These are phyloP conservation scores for Hoplodrina blanda DNA, from an alignment of 2,888 invertebrate genomes.

Conservation along the genomic window DNA sequence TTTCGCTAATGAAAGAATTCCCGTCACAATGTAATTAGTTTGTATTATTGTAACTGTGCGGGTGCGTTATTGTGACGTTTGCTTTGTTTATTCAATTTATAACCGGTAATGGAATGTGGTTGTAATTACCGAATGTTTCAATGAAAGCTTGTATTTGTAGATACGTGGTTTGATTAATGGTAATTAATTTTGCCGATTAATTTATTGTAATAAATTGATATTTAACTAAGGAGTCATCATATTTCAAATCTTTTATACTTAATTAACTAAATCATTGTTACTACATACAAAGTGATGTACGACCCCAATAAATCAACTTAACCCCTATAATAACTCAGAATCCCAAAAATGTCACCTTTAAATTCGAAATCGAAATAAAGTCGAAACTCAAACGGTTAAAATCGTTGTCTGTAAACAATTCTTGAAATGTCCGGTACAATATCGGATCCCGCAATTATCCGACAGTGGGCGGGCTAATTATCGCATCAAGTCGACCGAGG, in stretches of 20 bases:
- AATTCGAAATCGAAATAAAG: conserved; percentile 37
- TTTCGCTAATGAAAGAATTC: conserved; percentile 67
- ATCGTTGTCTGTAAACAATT: conserved; percentile 61
- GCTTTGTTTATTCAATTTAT: conserved; percentile 57
- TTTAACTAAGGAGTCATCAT: background rate
- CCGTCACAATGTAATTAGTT: conserved; percentile 61
- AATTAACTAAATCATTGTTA: background rate
- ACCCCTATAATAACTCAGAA: background rate
- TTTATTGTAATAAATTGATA: background rate
- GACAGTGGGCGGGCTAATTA: conserved; percentile 76
- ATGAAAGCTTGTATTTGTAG: conserved; percentile 22
- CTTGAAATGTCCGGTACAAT: conserved; percentile 67
- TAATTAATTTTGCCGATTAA: background rate
- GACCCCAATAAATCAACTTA: background rate
- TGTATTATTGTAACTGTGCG: conserved; percentile 59
- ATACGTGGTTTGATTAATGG: conserved; percentile 21
- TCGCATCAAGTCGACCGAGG: conserved; percentile 71
- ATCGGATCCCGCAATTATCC: conserved; percentile 75
- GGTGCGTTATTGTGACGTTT: conserved; percentile 44
- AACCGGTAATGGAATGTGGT: conserved; percentile 43
- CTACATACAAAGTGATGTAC: background rate
- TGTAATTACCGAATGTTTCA: conserved; percentile 53
- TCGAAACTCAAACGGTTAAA: conserved; percentile 54
- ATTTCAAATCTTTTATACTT: background rate
- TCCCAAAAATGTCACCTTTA: conserved; percentile 17